Evolutionary conservation across 2,888 invertebrate genomes (phyloP).

Genomic region (Abrostola triplasia): DNA sequence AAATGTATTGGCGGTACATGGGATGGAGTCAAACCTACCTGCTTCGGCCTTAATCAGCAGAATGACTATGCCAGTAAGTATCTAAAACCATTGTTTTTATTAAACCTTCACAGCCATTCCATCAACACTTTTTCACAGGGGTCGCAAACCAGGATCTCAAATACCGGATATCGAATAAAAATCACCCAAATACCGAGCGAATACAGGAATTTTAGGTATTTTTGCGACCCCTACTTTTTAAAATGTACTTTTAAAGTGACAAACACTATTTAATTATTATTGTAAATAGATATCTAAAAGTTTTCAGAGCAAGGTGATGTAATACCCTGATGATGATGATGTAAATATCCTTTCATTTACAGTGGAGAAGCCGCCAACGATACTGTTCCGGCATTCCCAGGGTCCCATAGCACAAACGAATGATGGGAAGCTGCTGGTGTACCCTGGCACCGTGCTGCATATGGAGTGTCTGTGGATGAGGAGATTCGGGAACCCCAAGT

Average conservation of each 20-base stretch:
- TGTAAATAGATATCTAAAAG: too few relatives aligned
- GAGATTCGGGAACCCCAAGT: conserved; percentile 94
- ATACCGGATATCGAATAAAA: too few relatives aligned
- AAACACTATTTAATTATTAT: too few relatives aligned
- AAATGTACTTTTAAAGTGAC: too few relatives aligned
- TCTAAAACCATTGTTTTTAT: not conserved
- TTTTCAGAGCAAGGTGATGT: too few relatives aligned
- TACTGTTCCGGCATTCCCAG: conserved; percentile 93
- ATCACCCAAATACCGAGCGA: too few relatives aligned
- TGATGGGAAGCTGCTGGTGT: conserved; percentile 94
- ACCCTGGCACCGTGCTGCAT: conserved; percentile 94
- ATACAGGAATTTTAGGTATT: too few relatives aligned
- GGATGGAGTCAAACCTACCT: conserved; percentile 93
- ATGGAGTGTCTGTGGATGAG: conserved; percentile 97
- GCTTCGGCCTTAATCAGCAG: conserved; percentile 94
- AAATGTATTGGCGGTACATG: conserved; percentile 93
- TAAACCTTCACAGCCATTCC: too few relatives aligned
- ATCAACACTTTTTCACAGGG: too few relatives aligned
- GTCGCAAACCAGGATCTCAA: too few relatives aligned
- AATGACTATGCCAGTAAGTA: conserved; percentile 94
- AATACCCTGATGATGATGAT: too few relatives aligned
- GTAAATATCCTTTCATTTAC: conserved; percentile 51
- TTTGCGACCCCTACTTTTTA: too few relatives aligned
- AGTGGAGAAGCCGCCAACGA: conserved; percentile 96
- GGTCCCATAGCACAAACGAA: conserved; percentile 96